Evolutionary conservation across 2,113 vertebrate species (phyloP).

Genomic region (Kryptolebias marmoratus): DNA sequence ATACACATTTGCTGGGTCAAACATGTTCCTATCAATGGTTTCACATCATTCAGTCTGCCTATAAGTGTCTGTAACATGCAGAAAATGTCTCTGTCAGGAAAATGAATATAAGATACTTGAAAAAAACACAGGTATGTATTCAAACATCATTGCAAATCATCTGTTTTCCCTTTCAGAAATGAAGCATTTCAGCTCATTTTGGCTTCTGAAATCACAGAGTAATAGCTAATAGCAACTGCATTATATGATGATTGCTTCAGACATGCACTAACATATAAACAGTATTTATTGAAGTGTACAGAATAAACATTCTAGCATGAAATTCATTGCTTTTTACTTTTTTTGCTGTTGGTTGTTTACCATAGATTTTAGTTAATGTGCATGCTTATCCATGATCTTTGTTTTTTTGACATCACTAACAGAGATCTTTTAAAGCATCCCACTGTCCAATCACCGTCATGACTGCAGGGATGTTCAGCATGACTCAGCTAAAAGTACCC

Average conservation of each 20-base stretch:
- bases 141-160: not conserved
- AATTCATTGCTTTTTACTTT: not conserved
- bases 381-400: not conserved
- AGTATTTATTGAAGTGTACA: not conserved
- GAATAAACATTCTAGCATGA: not conserved
- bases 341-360: not conserved
- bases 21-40: not conserved
- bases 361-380: not conserved
- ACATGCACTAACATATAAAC: not conserved
- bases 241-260: not conserved
- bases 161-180: not conserved
- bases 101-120: not conserved
- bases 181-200: not conserved
- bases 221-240: not conserved
- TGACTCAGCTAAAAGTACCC: not conserved
- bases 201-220: not conserved
- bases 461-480: not conserved
- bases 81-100: not conserved
- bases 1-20: not conserved
- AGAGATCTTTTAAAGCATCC: not conserved
- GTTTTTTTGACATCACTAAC: constrained; percentile 1
- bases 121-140: not conserved
- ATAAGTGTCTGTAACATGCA: not conserved
- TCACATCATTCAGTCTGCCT: not conserved
- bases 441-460: not conserved